These are phyloP conservation scores for Drosophila tropicalis DNA, from an alignment of 1,140 invertebrate species.

Conservation along the genomic window DNA sequence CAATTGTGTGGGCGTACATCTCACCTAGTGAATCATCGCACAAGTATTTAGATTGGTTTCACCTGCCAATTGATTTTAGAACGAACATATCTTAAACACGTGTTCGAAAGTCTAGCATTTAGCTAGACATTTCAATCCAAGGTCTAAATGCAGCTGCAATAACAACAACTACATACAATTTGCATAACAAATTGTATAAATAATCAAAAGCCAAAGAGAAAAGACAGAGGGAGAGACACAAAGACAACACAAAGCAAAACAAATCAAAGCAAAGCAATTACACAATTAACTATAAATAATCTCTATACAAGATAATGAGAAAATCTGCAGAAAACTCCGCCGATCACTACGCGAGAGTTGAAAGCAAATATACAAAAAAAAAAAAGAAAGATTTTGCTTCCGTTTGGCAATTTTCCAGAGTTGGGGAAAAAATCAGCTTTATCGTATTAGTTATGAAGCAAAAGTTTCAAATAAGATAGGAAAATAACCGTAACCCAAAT, in stretches of 20 bases:
- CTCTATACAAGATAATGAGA: constrained; percentile 59
- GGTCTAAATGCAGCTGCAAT: constrained; percentile 48
- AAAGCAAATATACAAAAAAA: constrained; percentile 1
- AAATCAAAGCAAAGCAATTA: constrained; percentile 43
- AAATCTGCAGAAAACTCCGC: constrained; percentile 34
- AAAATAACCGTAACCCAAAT: background rate
- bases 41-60: constrained; percentile 54
- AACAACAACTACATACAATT: constrained; percentile 56
- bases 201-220: background rate
- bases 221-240: constrained; percentile 6
- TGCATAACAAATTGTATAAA: constrained; percentile 72
- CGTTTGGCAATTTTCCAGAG: constrained; percentile 37
- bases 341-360: constrained; percentile 19
- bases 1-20: constrained; percentile 56
- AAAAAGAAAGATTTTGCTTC: constrained; percentile 26
- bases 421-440: constrained; percentile 14
- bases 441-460: background rate
- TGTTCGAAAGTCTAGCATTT: constrained; percentile 71
- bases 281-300: constrained; percentile 75
- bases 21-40: constrained; percentile 48
- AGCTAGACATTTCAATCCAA: constrained; percentile 33
- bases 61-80: constrained; percentile 45
- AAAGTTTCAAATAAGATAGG: background rate
- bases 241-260: constrained; percentile 55
- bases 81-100: constrained; percentile 49